phyloP scores from a whole-genome alignment of 1,140 invertebrate genomes.

The Campoletis sonorensis region DNA sequence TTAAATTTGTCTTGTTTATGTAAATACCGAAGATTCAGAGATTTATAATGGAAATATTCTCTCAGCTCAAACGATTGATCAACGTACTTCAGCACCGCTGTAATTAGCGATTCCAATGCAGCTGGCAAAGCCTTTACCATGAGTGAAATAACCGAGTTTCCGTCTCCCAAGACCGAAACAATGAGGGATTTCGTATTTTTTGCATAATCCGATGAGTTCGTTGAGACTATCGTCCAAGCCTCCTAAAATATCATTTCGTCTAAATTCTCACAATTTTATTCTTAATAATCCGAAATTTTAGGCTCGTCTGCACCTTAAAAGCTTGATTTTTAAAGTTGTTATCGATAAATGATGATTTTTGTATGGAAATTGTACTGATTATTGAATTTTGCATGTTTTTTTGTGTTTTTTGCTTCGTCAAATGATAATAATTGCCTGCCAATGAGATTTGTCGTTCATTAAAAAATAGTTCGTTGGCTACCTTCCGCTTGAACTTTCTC shows the following conservation, averaged over 20 bases:
- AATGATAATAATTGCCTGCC: no score
- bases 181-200: conserved; percentile 73
- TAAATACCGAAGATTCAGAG: neutral
- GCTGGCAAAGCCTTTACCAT: conserved; percentile 77
- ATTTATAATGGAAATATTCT: neutral
- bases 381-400: no score
- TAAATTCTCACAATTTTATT: neutral
- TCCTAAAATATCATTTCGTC: conserved; percentile 54
- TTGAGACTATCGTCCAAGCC: conserved; percentile 59
- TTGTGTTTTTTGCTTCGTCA: no score
- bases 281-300: no score
- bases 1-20: conserved; percentile 4
- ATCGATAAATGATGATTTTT: neutral
- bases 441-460: neutral
- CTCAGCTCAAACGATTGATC: conserved; percentile 2
- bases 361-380: no score
- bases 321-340: neutral
- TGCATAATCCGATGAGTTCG: conserved; percentile 57
- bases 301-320: no score
- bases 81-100: conserved; percentile 76
- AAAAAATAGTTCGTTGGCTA: conserved; percentile 39
- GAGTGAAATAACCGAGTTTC: conserved; percentile 77
- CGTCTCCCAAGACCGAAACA: conserved; percentile 77
- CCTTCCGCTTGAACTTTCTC: conserved; percentile 60
- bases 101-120: conserved; percentile 79